Evolutionary conservation across 1,140 invertebrate species (phyloP).

Genomic region (Geopemphigus sp.): DNA sequence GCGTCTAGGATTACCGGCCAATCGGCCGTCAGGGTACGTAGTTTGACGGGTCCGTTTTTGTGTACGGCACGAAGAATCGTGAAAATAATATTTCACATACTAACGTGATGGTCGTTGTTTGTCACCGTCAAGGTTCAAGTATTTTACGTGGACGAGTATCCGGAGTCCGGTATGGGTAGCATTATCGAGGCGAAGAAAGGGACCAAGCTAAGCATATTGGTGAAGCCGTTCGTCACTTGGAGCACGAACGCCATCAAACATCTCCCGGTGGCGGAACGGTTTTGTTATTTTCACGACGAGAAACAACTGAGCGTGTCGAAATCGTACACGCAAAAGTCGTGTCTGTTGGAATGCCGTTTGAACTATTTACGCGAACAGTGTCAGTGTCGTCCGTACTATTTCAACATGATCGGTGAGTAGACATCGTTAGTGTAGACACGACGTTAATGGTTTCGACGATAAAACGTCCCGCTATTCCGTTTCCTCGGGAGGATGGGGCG

Average conservation of each 20-base stretch:
- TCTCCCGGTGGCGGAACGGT: slow-evolving; percentile 49
- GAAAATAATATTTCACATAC: no score
- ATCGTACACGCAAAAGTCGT: slow-evolving; percentile 53
- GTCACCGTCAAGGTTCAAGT: slow-evolving; percentile 52
- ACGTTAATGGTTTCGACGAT: no score
- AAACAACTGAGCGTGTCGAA: slow-evolving; percentile 50
- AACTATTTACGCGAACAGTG: slow-evolving; percentile 53
- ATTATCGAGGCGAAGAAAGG: slow-evolving; percentile 50
- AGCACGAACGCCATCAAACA: slow-evolving; percentile 52
- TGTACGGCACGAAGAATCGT: no score
- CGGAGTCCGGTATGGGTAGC: slow-evolving; percentile 53
- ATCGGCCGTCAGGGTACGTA: slow-evolving; percentile 51
- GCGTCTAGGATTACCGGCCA: slow-evolving; percentile 49
- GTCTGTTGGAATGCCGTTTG: slow-evolving; percentile 54
- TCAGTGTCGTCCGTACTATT: slow-evolving; percentile 54
- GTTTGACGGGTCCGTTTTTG: no score
- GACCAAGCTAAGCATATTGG: slow-evolving; percentile 51
- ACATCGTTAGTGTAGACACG: no score
- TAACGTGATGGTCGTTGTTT: no score
- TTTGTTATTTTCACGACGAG: slow-evolving; percentile 54
- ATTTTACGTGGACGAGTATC: slow-evolving; percentile 53
- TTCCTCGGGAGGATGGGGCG: no score
- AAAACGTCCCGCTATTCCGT: no score
- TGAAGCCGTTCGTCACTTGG: slow-evolving; percentile 53
- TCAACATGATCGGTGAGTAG: slow-evolving; percentile 51